A percentile compares a stretch with the other conserved stretches of the same genome.
These are phyloP conservation scores for Lepidochitona cinerea DNA, from an alignment of 2,888 invertebrate genomes.

Conservation along the genomic window DNA sequence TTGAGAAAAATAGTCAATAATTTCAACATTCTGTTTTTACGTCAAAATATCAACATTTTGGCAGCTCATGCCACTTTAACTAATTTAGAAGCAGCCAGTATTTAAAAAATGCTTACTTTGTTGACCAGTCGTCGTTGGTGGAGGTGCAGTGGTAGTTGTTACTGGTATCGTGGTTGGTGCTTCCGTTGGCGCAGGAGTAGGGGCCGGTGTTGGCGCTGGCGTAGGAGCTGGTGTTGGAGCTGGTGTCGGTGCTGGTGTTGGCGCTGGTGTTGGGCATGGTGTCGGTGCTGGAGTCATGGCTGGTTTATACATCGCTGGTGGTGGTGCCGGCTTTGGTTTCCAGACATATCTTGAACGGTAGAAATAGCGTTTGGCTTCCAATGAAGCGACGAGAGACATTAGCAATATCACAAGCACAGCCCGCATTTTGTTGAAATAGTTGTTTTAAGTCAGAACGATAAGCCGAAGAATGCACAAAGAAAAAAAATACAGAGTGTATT, in stretches of 20 bases:
- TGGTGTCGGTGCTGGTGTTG: slow-evolving; percentile 3
- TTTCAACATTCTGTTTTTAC: too few species aligned
- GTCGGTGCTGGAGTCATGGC: not conserved
- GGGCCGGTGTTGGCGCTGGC: not conserved
- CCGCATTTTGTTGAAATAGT: too few species aligned
- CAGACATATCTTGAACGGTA: not conserved
- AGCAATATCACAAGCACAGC: not conserved
- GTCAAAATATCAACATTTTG: too few species aligned
- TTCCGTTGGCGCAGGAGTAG: not conserved
- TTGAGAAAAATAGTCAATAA: too few species aligned
- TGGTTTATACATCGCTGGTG: not conserved
- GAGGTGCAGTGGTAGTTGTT: not conserved
- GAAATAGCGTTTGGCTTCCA: not conserved
- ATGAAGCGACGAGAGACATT: not conserved
- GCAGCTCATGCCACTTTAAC: too few species aligned
- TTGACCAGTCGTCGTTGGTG: not conserved
- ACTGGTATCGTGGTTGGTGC: not conserved
- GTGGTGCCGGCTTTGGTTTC: not conserved
- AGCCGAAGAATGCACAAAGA: too few species aligned
- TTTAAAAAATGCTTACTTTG: not conserved
- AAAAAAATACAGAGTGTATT: too few species aligned
- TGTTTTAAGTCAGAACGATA: too few species aligned
- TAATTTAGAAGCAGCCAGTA: too few species aligned
- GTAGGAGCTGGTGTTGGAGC: not conserved
- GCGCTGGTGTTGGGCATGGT: not conserved